phyloP scores from a whole-genome alignment of 2,797 vertebrate genomes.

The Nyctalus aviator region DNA sequence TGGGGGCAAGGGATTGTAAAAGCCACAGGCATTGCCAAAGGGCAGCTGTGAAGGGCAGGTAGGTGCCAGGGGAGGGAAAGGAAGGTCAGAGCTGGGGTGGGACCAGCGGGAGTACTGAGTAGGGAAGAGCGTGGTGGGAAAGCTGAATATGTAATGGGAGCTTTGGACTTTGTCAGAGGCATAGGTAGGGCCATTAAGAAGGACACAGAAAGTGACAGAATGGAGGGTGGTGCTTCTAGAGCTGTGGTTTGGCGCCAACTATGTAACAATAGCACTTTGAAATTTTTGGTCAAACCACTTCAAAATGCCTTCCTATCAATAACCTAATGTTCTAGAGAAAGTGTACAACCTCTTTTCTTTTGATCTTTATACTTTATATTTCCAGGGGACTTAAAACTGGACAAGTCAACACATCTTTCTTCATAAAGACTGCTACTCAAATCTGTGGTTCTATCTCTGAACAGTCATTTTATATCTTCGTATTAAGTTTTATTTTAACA shows the following conservation, averaged over 20 bases:
- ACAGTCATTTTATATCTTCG: conserved; percentile 15
- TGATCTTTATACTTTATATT: neutral
- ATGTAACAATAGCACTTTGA: neutral
- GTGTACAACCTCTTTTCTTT: neutral
- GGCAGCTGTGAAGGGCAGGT: neutral
- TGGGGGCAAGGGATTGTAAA: neutral
- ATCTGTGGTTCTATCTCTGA: neutral
- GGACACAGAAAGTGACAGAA: neutral
- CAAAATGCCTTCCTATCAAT: neutral
- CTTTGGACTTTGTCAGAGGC: neutral
- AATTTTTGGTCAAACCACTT: neutral
- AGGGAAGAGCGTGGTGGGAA: neutral
- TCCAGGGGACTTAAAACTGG: neutral
- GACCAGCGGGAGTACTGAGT: neutral
- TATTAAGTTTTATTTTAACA: conserved; percentile 56
- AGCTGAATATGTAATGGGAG: neutral
- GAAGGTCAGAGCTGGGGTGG: neutral
- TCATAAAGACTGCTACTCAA: conserved; percentile 7
- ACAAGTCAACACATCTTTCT: conserved; percentile 1
- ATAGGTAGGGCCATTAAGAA: neutral
- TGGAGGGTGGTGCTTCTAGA: rapidly evolving
- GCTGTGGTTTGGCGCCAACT: neutral
- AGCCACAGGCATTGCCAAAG: neutral
- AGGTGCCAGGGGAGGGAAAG: neutral
- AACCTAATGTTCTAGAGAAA: neutral